These are phyloP conservation scores for Haliclona indistincta DNA, from an alignment of 37 sponge, comb jelly and placozoan genomes.

Conservation along the genomic window DNA sequence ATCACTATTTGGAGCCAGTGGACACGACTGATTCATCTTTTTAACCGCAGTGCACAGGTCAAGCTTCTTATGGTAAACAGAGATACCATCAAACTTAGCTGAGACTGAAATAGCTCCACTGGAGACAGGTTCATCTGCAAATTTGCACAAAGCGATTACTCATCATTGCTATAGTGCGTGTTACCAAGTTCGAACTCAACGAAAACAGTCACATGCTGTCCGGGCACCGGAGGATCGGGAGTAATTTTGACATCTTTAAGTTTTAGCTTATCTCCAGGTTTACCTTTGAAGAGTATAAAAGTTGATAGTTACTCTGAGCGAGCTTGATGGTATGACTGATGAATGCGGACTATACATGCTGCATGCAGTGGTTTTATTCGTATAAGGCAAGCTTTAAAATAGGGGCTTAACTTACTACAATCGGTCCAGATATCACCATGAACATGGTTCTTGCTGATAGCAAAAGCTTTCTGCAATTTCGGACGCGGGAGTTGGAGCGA, in stretches of 20 bases:
- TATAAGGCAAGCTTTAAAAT: too few species aligned
- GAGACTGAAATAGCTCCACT: conserved; percentile 23
- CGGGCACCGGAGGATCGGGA: conserved; percentile 42
- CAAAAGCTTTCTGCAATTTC: too few species aligned
- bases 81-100: conserved; percentile 3
- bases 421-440: conserved; percentile 52
- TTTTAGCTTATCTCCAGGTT: conserved; percentile 5
- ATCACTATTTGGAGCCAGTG: conserved; percentile 14
- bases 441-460: neutral
- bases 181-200: conserved; percentile 13
- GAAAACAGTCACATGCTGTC: conserved; percentile 19
- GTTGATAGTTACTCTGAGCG: too few species aligned
- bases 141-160: neutral
- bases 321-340: too few species aligned
- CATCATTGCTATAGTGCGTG: neutral
- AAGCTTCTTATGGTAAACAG: conserved; percentile 5
- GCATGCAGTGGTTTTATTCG: too few species aligned
- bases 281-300: neutral
- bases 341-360: too few species aligned
- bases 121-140: conserved; percentile 25
- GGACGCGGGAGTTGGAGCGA: too few species aligned
- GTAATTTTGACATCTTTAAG: conserved; percentile 17
- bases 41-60: conserved; percentile 32
- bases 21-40: conserved; percentile 19
- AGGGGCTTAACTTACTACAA: conserved; percentile 60